phyloP scores from a whole-genome alignment of 2,888 invertebrate species.

The Mesoligia furuncula region DNA sequence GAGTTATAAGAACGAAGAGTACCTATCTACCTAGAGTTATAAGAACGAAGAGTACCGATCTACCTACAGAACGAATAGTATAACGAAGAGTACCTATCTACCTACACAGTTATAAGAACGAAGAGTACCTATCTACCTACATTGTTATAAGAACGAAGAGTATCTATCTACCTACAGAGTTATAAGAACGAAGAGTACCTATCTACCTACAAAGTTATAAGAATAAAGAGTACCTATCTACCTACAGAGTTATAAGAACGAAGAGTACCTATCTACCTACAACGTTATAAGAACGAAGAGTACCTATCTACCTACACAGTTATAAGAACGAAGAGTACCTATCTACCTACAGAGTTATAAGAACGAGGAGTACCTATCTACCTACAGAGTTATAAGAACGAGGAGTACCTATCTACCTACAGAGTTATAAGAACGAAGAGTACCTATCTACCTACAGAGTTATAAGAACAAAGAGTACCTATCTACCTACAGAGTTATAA shows the following conservation, averaged over 20 bases:
- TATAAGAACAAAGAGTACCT: neutral
- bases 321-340: neutral
- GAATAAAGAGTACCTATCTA: neutral
- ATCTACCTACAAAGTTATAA: too few relatives aligned
- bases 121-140: too few relatives aligned
- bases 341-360: too few relatives aligned
- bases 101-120: neutral
- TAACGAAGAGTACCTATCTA: neutral
- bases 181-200: neutral
- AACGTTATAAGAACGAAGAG: too few relatives aligned
- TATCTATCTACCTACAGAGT: neutral
- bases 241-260: neutral
- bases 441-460: neutral
- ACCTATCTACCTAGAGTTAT: too few relatives aligned
- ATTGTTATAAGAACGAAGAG: too few relatives aligned
- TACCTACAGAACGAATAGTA: neutral
- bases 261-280: too few relatives aligned
- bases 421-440: too few relatives aligned
- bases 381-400: neutral
- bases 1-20: neutral
- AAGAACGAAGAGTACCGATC: neutral
- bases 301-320: neutral
- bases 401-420: too few relatives aligned
- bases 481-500: too few relatives aligned
- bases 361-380: neutral